These are phyloP conservation scores for Recurvirostra avosetta DNA, from an alignment of 2,113 vertebrate species.

Conservation along the genomic window DNA sequence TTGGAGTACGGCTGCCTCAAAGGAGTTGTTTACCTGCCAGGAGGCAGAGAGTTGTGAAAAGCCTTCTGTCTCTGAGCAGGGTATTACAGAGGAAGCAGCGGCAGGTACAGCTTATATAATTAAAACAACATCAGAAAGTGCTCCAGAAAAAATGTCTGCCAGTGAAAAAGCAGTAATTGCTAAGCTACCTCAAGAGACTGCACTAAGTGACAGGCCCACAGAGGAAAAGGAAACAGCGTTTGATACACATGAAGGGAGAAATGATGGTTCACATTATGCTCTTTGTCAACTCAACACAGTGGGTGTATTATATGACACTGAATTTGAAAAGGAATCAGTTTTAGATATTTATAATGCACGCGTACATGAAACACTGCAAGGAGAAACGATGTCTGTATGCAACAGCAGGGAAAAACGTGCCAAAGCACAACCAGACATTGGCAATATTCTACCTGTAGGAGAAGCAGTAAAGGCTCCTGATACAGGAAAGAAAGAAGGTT, in stretches of 20 bases:
- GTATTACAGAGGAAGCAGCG: conserved; percentile 61
- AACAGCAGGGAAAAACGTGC: conserved; percentile 42
- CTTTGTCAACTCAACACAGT: conserved; percentile 76
- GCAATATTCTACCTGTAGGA: conserved; percentile 19
- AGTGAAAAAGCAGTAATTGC: conserved; percentile 80
- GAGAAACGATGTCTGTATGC: conserved; percentile 47
- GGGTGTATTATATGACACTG: conserved; percentile 72
- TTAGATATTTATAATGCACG: conserved; percentile 71
- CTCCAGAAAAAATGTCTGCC: conserved; percentile 78
- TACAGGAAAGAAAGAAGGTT: conserved; percentile 1
- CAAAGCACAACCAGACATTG: conserved; percentile 38
- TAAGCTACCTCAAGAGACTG: conserved; percentile 79
- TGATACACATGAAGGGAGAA: conserved; percentile 80
- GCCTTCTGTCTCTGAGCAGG: conserved; percentile 63
- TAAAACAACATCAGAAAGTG: conserved; percentile 80
- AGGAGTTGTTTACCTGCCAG: conserved; percentile 71
- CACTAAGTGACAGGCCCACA: conserved; percentile 77
- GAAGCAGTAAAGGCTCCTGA: conserved; percentile 45
- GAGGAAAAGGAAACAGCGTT: conserved; percentile 77
- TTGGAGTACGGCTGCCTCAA: neutral
- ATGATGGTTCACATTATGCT: conserved; percentile 76
- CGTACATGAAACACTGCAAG: conserved; percentile 57
- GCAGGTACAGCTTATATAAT: conserved; percentile 76
- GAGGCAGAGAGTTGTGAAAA: conserved; percentile 63
- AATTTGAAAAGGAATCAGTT: conserved; percentile 74